Percentiles rank a stretch among this genome's conserved stretches.
Conservation (phyloP, 2,888 invertebrate genomes). For the Junonia oenone region DNA sequence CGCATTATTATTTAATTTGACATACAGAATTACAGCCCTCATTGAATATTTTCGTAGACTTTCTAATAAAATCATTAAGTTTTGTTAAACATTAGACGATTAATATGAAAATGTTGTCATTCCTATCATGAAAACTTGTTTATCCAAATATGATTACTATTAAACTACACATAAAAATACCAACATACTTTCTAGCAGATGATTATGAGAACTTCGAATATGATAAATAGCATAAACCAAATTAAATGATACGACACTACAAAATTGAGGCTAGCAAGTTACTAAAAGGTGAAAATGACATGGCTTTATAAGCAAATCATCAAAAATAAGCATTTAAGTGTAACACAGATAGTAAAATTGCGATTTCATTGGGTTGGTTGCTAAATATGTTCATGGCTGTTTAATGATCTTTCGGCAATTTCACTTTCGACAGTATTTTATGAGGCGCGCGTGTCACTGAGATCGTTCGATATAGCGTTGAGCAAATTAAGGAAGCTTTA, state of each 20-base stretch:
- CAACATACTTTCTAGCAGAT: not conserved
- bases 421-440: conserved; percentile 11
- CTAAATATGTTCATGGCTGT: no score
- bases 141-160: not conserved
- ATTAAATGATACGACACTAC: not conserved
- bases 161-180: not conserved
- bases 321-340: no score
- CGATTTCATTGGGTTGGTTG: no score
- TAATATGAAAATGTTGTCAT: not conserved
- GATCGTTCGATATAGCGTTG: not conserved
- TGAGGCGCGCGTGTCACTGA: not conserved
- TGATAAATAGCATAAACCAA: not conserved
- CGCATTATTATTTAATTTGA: no score
- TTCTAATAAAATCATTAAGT: not conserved
- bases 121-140: not conserved
- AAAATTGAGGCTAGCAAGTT: no score
- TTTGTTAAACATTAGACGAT: not conserved
- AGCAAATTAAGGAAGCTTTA: not conserved
- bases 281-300: no score
- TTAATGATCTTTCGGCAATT: conserved; percentile 13
- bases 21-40: no score
- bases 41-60: not conserved
- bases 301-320: no score
- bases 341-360: no score
- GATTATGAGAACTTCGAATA: not conserved